A percentile compares a stretch with the other conserved stretches of the same genome.
Conservation (phyloP, 2,113 vertebrate genomes). For the Thunnus maccoyii region DNA sequence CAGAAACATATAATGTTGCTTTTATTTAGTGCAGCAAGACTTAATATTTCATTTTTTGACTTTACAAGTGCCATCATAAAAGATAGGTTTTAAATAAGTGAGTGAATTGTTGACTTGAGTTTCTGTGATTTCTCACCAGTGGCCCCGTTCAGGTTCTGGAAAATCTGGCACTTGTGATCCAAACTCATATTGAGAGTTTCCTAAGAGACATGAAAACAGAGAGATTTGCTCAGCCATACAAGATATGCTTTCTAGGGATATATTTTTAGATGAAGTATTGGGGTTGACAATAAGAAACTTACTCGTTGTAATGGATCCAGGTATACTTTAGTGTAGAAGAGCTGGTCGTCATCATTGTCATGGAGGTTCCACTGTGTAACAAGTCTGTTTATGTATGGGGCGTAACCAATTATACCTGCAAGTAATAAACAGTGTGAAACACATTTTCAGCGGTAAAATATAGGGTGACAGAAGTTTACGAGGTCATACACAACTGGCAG, state of each 20-base stretch:
- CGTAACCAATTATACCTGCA: conserved; percentile 95
- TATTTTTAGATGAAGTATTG: conserved; percentile 25
- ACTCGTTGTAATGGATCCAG: conserved; percentile 90
- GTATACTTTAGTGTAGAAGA: conserved; percentile 98
- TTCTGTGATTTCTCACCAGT: conserved; percentile 87
- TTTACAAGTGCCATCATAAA: not conserved
- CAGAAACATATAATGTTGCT: not conserved
- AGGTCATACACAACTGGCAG: conserved; percentile 40
- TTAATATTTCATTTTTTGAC: not conserved
- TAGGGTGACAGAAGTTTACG: conserved; percentile 58
- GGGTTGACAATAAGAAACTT: conserved; percentile 46
- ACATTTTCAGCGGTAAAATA: conserved; percentile 46
- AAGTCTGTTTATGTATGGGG: conserved; percentile 87
- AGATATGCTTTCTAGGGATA: not conserved
- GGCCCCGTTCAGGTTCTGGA: conserved; percentile 96
- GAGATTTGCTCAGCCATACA: not conserved
- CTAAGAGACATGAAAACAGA: conserved; percentile 79
- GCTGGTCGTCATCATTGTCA: conserved; percentile 98
- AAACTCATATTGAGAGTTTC: conserved; percentile 92
- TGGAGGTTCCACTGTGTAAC: conserved; percentile 95
- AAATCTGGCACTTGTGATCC: conserved; percentile 97
- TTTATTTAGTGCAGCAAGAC: not conserved
- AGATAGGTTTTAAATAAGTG: not conserved
- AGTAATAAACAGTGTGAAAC: conserved; percentile 65
- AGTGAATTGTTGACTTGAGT: not conserved